Evolutionary conservation across 2,797 vertebrate species (phyloP), one percentile per base, ranked within the genome.

Genomic region (Paratrypauchen microcephalus): DNA sequence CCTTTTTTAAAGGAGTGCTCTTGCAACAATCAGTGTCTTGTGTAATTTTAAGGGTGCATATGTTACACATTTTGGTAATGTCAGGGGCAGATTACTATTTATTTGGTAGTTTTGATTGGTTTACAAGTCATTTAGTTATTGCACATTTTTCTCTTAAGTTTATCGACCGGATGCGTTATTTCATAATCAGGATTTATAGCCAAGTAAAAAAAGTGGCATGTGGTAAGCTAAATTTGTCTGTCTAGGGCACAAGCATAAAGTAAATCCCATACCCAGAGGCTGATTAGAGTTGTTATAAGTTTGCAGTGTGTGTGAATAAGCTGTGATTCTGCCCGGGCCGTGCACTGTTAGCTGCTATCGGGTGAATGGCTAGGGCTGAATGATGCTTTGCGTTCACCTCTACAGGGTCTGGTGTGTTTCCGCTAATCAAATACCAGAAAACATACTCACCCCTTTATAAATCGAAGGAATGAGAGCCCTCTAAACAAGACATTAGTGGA

Each of bases 381-480:
- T 57, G 36, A 28, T 65, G 48, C 50, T 26, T 5, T 2, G 30
- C 15, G 18, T 21, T 50, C 19, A 0, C 30, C 56, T 28, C 19
- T 54, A 12, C 5, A 13, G 6, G 45, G 18, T 48, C 23, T 19
- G 13, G 9, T 26, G 15, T 26, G 13, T 18, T 47, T 9, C 23
- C 6, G 7, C 21, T 19, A 28, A 26, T 57, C 30, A 56, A 2
- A 52, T 2, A 68, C 15, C 12, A 21, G 0, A n/a, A 2, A 39
- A 4, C 7, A 78, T 73, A 71, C 57, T 77, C 90, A 92, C 90
- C 90, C 83, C 78, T 69, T 74, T 60, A 66, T 58, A 50, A 77
- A 80, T 57, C 61, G 26, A 24, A 52, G 55, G 65, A 68, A 48
- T 57, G 18, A 70, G 77, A 74, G 67, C 24, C 61, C 73, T 72